Evolutionary conservation across 2,113 vertebrate species (phyloP), one percentile per base, ranked within the genome.

Genomic region (Callocephalon fimbriatum): DNA sequence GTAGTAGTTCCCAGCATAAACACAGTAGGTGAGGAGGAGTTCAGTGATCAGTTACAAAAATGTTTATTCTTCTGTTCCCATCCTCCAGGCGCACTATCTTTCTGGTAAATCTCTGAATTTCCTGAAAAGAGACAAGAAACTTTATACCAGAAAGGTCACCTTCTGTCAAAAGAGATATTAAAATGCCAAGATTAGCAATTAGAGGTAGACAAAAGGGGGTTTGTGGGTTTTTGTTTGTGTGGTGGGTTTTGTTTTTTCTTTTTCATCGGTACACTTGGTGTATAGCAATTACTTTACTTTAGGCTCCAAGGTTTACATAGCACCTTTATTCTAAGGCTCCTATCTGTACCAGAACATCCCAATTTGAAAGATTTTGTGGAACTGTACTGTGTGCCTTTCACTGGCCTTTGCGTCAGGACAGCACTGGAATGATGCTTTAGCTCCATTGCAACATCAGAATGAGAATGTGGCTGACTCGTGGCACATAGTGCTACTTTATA

Each of bases 401-500:
- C 23, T 2, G 3, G 29, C 26, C 22, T 27, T 9, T 38, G 27
- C 0, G 0, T 47, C 31, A 66, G 65, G n/a, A n/a, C n/a, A 62
- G 45, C 29, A 12, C 40, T 61, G 63, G 23, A 59, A 11, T 35
- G 54, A 40, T 50, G 26, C 40, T 75, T 87, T 44, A 68, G 31
- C 47, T 84, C 14, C 51, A 2, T 8, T 83, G n/a, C 53, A 86
- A 12, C 9, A 38, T 59, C 61, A 63, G 47, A 25, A 25, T 45
- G 72, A 50, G 68, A 78, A 56, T 15, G 42, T 61, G 47, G 25
- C 29, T 56, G 82, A 35, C 40, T 50, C 32, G 15, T 70, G 50
- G 12, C 42, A 77, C n/a, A 13, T 23, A 7, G 26, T 74, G 26
- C 56, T 70, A 18, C 56, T 95, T 92, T 51, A 47, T 22, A 19